Percentiles rank a stretch among this genome's conserved stretches.
Conservation (phyloP, 2,888 invertebrate genomes). For the Ceramica pisi region DNA sequence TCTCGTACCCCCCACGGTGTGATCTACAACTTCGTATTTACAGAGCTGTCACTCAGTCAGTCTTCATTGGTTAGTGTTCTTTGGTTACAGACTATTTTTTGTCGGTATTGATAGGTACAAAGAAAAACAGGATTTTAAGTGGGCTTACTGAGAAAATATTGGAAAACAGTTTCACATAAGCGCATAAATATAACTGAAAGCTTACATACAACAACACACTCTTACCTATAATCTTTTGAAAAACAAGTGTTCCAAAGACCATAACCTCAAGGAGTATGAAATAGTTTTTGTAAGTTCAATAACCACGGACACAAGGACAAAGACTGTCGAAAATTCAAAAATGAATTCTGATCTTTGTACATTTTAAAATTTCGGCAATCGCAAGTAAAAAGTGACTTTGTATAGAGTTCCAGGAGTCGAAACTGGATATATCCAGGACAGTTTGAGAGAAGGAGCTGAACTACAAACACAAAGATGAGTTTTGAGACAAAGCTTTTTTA, state of each 20-base stretch:
- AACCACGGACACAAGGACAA: too few species aligned
- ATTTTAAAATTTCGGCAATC: too few species aligned
- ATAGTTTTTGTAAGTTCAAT: neutral
- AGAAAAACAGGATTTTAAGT: constrained; percentile 30
- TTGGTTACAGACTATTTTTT: constrained; percentile 12
- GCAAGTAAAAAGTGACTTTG: too few species aligned
- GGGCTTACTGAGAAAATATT: neutral
- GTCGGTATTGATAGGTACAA: neutral
- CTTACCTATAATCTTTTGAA: neutral
- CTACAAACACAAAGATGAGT: neutral
- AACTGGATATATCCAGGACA: neutral
- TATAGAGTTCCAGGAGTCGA: too few species aligned
- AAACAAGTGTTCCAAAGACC: neutral
- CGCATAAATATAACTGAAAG: neutral
- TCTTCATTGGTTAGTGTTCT: constrained; percentile 21
- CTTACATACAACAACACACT: too few species aligned
- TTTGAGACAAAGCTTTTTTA: neutral
- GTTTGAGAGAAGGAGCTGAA: neutral
- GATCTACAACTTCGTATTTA: constrained; percentile 46
- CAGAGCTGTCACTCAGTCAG: constrained; percentile 45
- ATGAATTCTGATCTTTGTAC: too few species aligned
- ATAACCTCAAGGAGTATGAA: neutral
- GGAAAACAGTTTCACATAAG: constrained; percentile 3
- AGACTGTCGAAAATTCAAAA: too few species aligned
- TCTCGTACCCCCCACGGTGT: constrained; percentile 47